Evolutionary conservation across 2,888 invertebrate species (phyloP).

Genomic region (Caenorhabditis sp.): DNA sequence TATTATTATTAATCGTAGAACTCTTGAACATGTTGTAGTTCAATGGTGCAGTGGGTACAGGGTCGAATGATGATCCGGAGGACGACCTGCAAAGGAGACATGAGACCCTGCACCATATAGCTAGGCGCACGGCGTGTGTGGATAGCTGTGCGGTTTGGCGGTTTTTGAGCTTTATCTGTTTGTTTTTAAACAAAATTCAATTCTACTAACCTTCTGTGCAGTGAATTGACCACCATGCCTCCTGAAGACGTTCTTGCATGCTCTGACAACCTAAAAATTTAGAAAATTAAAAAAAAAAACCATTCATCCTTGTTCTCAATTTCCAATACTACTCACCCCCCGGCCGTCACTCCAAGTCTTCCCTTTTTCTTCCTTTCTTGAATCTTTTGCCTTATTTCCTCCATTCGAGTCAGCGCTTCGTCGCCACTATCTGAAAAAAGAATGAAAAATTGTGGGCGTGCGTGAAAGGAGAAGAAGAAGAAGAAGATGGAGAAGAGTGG

Average conservation of each 20-base stretch:
- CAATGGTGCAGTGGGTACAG: slow-evolving; percentile 30
- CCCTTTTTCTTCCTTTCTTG: slow-evolving; percentile 76
- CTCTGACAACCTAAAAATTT: slow-evolving; percentile 43
- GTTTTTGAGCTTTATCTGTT: neutral
- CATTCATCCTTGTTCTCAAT: neutral
- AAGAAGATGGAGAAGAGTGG: too few relatives aligned
- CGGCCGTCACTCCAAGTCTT: slow-evolving; percentile 67
- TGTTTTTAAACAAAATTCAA: neutral
- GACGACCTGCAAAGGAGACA: slow-evolving; percentile 39
- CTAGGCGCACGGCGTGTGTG: too few relatives aligned
- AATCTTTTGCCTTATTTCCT: slow-evolving; percentile 78
- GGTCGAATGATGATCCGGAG: slow-evolving; percentile 42
- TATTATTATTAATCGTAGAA: slow-evolving; percentile 46
- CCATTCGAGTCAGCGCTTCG: slow-evolving; percentile 73
- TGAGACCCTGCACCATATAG: too few relatives aligned
- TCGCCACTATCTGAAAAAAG: slow-evolving; percentile 60
- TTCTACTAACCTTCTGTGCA: slow-evolving; percentile 39
- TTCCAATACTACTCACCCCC: slow-evolving; percentile 20
- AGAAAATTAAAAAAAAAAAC: too few relatives aligned
- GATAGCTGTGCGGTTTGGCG: too few relatives aligned
- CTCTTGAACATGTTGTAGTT: slow-evolving; percentile 38
- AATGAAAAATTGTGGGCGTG: neutral
- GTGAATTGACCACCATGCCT: slow-evolving; percentile 24
- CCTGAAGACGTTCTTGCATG: slow-evolving; percentile 58
- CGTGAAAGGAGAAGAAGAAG: neutral